These are phyloP conservation scores for Apteryx mantelli DNA, from an alignment of 2,113 vertebrate genomes.

Conservation along the genomic window DNA sequence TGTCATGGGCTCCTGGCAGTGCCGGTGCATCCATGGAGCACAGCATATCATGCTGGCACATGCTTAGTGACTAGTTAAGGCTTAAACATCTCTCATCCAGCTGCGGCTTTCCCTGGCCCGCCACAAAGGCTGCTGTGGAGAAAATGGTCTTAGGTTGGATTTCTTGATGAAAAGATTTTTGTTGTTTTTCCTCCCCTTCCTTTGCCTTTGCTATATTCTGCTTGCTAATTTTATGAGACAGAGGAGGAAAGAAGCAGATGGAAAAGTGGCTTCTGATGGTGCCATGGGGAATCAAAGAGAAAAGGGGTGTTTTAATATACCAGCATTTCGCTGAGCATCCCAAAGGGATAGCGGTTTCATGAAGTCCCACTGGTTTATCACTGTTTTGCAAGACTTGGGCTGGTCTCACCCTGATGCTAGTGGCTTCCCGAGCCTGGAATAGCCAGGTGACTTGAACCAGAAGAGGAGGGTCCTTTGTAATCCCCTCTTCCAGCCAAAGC, in stretches of 20 bases:
- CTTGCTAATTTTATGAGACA: neutral
- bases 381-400: fast-evolving
- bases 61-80: neutral
- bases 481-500: neutral
- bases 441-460: neutral
- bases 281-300: neutral
- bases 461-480: neutral
- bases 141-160: neutral
- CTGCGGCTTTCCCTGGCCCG: neutral
- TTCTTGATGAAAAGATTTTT: neutral
- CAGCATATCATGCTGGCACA: neutral
- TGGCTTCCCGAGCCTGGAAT: neutral
- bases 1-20: neutral
- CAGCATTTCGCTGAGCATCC: neutral
- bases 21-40: too few species aligned
- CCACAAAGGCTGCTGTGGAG: neutral
- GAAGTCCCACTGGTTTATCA: fast-evolving
- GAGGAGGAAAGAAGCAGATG: neutral
- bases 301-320: neutral
- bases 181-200: neutral
- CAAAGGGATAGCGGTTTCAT: neutral
- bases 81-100: too few species aligned
- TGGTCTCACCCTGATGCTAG: fast-evolving
- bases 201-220: neutral
- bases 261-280: neutral